Conservation (phyloP, 2,113 vertebrate species). For the Atrichornis clamosus region DNA sequence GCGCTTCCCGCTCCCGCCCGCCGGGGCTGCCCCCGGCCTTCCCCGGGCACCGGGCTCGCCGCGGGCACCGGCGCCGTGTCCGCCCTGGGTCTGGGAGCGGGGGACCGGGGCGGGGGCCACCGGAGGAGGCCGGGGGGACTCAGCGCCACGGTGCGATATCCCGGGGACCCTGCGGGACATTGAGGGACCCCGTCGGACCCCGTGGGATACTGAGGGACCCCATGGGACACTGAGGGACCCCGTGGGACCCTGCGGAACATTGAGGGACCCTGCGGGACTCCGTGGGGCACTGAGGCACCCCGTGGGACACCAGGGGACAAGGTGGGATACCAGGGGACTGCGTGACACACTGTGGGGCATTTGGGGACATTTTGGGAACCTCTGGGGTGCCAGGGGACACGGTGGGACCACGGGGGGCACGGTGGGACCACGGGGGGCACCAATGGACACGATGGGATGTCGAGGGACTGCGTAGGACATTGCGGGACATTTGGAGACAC, state of each 20-base stretch:
- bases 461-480: not conserved
- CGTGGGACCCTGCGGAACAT: too few species aligned
- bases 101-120: not conserved
- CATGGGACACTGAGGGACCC: too few species aligned
- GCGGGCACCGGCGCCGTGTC: not conserved
- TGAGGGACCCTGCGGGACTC: not conserved
- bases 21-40: constrained; percentile 5
- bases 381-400: too few species aligned
- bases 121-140: too few species aligned
- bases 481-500: not conserved
- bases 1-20: not conserved
- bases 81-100: too few species aligned
- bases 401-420: not conserved
- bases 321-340: too few species aligned
- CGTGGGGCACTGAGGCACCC: too few species aligned
- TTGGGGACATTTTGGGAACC: too few species aligned
- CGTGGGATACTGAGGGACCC: not conserved
- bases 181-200: too few species aligned
- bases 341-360: too few species aligned
- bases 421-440: too few species aligned
- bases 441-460: not conserved
- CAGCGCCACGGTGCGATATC: too few species aligned
- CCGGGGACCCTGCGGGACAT: not conserved
- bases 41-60: not conserved
- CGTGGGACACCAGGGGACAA: not conserved